Conservation (phyloP, 1,140 invertebrate species). For the Pachyrhynchus sulphureomaculatus region DNA sequence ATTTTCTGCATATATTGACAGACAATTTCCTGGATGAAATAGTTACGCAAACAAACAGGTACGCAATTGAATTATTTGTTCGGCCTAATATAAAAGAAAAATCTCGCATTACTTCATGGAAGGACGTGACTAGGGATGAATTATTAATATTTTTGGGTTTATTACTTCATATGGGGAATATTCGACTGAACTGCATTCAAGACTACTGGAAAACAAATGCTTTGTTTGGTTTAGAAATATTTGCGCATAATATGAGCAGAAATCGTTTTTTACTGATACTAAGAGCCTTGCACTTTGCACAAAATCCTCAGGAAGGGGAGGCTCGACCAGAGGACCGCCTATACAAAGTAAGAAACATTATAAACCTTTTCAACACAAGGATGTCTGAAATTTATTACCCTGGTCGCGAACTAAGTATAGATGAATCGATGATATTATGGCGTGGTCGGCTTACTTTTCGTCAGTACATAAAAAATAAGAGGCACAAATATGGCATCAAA, state of each 20-base stretch:
- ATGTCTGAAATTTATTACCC: conserved; percentile 36
- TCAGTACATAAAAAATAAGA: not conserved
- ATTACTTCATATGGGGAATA: conserved; percentile 27
- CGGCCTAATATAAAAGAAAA: too few relatives aligned
- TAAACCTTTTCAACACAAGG: conserved; percentile 24
- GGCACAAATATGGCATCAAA: not conserved
- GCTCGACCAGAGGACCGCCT: conserved; percentile 8
- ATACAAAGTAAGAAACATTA: conserved; percentile 22
- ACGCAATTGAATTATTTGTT: too few relatives aligned
- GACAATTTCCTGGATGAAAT: too few relatives aligned
- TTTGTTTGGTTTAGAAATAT: conserved; percentile 30
- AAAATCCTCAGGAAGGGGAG: conserved; percentile 1
- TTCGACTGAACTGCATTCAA: conserved; percentile 31
- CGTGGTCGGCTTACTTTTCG: not conserved
- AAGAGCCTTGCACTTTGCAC: conserved; percentile 31
- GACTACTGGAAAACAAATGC: conserved; percentile 36
- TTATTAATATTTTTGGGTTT: conserved; percentile 31
- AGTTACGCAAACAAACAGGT: too few relatives aligned
- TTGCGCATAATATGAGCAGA: conserved; percentile 29
- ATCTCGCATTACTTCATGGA: too few relatives aligned
- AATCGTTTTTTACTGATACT: conserved; percentile 38
- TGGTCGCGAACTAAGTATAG: conserved; percentile 44
- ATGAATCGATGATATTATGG: conserved; percentile 21
- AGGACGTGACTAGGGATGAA: conserved; percentile 7
- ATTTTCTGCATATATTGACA: too few relatives aligned